Conservation (phyloP, 2,888 invertebrate genomes). For the Charanyca ferruginea region DNA sequence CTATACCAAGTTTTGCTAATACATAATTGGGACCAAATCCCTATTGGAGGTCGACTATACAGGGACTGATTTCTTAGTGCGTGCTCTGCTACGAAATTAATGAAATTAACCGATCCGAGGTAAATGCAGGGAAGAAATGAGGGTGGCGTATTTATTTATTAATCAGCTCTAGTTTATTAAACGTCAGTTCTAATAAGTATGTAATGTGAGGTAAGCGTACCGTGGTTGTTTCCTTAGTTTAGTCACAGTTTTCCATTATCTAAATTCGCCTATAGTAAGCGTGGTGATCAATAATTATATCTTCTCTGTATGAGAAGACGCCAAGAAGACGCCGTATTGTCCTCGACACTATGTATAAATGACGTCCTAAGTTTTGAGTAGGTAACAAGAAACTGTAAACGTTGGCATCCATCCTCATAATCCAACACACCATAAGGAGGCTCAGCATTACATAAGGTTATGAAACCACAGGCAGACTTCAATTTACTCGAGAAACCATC, state of each 20-base stretch:
- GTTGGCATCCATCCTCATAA: neutral
- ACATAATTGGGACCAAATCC: constrained; percentile 89
- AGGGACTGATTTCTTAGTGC: constrained; percentile 86
- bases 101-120: constrained; percentile 86
- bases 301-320: no score
- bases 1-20: constrained; percentile 86
- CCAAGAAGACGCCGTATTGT: no score
- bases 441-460: neutral
- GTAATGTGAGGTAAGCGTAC: constrained; percentile 41
- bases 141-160: constrained; percentile 70
- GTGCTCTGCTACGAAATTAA: constrained; percentile 87
- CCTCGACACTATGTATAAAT: no score
- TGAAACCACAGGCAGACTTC: neutral
- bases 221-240: neutral
- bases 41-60: constrained; percentile 81
- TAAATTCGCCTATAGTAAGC: no score
- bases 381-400: neutral
- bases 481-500: neutral
- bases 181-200: constrained; percentile 67
- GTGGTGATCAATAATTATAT: no score
- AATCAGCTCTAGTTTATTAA: constrained; percentile 66
- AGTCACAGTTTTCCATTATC: neutral
- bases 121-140: constrained; percentile 75
- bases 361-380: no score
- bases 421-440: neutral